A percentile compares a stretch with the other conserved stretches of the same genome.
These are phyloP conservation scores for Gephyroberyx darwinii DNA, from an alignment of 2,797 vertebrate species.

Conservation along the genomic window DNA sequence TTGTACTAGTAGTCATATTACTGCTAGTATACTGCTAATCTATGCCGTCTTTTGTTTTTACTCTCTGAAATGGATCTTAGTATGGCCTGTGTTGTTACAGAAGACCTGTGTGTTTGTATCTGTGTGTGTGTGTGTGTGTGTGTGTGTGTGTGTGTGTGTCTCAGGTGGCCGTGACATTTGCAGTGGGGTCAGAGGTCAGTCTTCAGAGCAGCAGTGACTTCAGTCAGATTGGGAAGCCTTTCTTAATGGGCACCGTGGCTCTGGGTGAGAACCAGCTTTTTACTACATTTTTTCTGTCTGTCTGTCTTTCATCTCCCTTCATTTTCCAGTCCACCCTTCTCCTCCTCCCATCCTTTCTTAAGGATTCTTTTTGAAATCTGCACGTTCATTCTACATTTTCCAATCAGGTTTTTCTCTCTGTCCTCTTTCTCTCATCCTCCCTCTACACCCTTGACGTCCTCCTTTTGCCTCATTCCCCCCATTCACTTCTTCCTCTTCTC, in stretches of 20 bases:
- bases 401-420: no score
- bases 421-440: no score
- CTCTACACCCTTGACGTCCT: no score
- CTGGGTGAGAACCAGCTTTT: constrained; percentile 70
- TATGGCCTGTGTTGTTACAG: no score
- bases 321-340: background rate
- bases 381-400: no score
- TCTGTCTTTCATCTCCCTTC: constrained; percentile 23
- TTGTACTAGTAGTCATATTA: no score
- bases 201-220: constrained; percentile 81
- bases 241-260: constrained; percentile 81
- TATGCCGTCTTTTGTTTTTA: no score
- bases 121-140: constrained; percentile 27
- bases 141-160: constrained; percentile 56
- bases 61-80: no score
- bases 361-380: no score
- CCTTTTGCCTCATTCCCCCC: no score
- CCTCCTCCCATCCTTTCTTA: background rate
- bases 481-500: no score
- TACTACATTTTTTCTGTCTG: constrained; percentile 1
- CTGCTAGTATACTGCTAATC: background rate
- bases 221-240: constrained; percentile 81
- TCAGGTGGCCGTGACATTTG: constrained; percentile 82
- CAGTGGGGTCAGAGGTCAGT: constrained; percentile 81
- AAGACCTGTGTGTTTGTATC: background rate